Evolutionary conservation across 2,797 vertebrate species (phyloP), one percentile per base, ranked within the genome.

Genomic region (Rhadinocentrus ornatus): DNA sequence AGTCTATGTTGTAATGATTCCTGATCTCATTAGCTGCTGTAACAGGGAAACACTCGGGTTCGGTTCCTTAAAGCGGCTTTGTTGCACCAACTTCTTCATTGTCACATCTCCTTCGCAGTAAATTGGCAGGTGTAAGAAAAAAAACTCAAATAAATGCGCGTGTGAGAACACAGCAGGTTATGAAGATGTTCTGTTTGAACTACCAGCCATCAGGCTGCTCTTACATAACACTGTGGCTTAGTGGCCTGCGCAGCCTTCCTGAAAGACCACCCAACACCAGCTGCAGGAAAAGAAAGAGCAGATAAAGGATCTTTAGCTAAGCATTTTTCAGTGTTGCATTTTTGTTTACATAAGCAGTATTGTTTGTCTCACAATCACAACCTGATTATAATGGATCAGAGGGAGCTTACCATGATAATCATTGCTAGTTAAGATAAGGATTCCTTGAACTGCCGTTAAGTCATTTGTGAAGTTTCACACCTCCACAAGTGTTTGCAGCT

Each of bases 171-270:
- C 52, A 8, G 41, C 6, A 16, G 62, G 32, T 59, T 37, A 39
- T n/a, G n/a, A 56, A 27, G 62, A 62, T 12, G 39, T 65, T 71
- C 66, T 62, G 50, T 59, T 11, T 29, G 32, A 56, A 24, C 56
- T 27, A 3, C 26, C 29, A 8, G 46, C 18, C 9, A 0, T 55
- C 13, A 12, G 5, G 24, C 34, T 46, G 39, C 34, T 71, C 55
- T 80, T 75, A 46, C 22, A 4, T 70, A 76, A 78, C 66, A 15
- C 1, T 8, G 5, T 20, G 18, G 62, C 35, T 55, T 4, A 62
- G 75, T 4, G 16, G 15, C 31, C 22, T 6, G 4, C 15, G 13
- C 18, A 27, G 44, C 39, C 46, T 46, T 44, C 26, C 24, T 66
- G 58, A 72, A 32, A 52, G 39, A n/a, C 15, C 13, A 1, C 29